Base-by-base conservation (phyloP, 2,888 invertebrate species). In the Cantharis nigra region DNA sequence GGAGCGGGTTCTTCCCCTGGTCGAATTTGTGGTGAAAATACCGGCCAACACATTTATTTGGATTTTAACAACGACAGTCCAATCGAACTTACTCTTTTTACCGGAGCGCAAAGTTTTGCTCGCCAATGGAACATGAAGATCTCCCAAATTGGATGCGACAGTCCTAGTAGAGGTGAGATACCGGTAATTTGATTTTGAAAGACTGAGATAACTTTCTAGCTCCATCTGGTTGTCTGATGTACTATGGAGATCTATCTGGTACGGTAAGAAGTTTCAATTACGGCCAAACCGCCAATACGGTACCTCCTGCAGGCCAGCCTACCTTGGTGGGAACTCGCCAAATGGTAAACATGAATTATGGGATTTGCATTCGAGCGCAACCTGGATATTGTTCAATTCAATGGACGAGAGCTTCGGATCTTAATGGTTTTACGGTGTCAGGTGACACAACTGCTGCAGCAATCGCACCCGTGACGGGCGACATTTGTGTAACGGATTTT, bases 11-110 rank as follows among this genome's bases (percentile, higher is more conserved):
- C 93, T 0, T 87, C 90, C 7, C 91, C 94, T 4, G 95, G 94
- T 0, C 93, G 95, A 0, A 91, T 97, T 77, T 97, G 96, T 85
- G 96, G 96, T 0, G 94, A 94, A 85, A 94, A 95, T 87, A 92
- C 93, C 0, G 95, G 95, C 0, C 94, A 96, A 86, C 94, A 94
- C 83, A 90, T 95, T 26, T 95, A 94, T 83, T 91, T 95, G 1
- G 93, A 94, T 85, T 95, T 96, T 84, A 92, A 93, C 83, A 92
- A 92, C 0, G 91, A 91, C 20, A 89, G 89, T 18, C 91, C 94
- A 0, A 94, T 96, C 63, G 92, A 91, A 3, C 91, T 96, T 69
- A 90, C 92, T 0, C 89, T 96, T 14, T 91, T 92, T 11, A 93
- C 94, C 0, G 84, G 90, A 0, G 88, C 91, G 0, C 91, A 91